Evolutionary conservation across 92 coral and sea anemone genomes (phyloP), one percentile per base, ranked within the genome.

Genomic region (Epizoanthus fatuus): DNA sequence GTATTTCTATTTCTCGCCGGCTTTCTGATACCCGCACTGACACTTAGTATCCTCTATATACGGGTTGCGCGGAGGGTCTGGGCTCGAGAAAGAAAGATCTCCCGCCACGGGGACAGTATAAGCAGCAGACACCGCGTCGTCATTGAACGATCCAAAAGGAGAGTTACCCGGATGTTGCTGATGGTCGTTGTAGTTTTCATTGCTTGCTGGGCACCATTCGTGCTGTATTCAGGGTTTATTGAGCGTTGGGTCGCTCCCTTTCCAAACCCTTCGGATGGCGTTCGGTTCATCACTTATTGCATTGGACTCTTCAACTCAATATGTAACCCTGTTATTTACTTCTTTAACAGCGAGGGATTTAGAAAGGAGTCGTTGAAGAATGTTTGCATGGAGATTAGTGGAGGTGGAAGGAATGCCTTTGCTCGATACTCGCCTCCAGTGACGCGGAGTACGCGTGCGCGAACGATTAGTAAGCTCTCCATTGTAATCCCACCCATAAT

Each of bases 251-350:
- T 94, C 1, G 98, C 98, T 1, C 85, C 93, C 5, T 94, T 94
- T 51, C 98, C 98, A 8, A 94, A 94, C 73, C 98, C 98, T 13
- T 84, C 94, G 11, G 98, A 94, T 20, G 60, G 86, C 2, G 75
- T 81, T 35, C 91, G 98, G 53, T 64, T 92, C 16, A 71, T 94
- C 19, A 60, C 86, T 5, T 94, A 94, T 65, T 88, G 79, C n/a
- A 1, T 92, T 3, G 98, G 98, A 6, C 89, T 92, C 4, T 90
- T 88, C 62, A 94, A 94, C 91, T 94, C 98, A 2, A 87, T 88
- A 3, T 94, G 98, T 63, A 94, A 94, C 17, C 98, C 98, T 22
- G 91, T 92, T 58, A 94, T 94, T 29, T 94, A 94, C 72, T 92
- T 86, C 73, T 94, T 94, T 49, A 94, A 77, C 75, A 94, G 95